Conservation (phyloP, 2,888 invertebrate genomes). For the Orthosia gothica region DNA sequence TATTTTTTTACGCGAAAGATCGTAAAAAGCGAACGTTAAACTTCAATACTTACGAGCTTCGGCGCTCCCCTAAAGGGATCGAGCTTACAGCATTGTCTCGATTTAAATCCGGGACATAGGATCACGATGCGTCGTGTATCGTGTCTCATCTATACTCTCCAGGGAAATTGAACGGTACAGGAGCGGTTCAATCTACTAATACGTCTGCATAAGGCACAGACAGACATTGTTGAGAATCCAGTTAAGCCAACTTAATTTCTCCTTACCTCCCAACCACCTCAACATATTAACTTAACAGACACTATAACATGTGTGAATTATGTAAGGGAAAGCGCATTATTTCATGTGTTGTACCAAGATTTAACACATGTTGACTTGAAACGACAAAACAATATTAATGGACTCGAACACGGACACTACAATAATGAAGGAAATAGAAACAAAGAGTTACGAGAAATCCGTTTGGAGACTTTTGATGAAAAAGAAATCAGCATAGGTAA, state of each 20-base stretch:
- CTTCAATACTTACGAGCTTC: conserved; percentile 56
- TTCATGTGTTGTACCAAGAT: conserved; percentile 35
- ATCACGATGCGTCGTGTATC: conserved; percentile 72
- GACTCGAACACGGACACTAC: conserved; percentile 18
- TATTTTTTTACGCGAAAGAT: conserved; percentile 56
- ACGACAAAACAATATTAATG: conserved; percentile 50
- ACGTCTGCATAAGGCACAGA: conserved; percentile 52
- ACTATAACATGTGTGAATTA: conserved; percentile 28
- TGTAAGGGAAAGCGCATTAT: conserved; percentile 38
- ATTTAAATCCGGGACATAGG: conserved; percentile 69
- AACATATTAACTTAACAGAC: conserved; percentile 17
- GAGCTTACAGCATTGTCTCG: conserved; percentile 73
- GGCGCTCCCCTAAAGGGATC: conserved; percentile 66
- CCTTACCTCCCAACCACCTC: conserved; percentile 2
- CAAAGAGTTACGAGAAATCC: conserved; percentile 8
- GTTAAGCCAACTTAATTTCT: conserved; percentile 38
- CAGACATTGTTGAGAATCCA: conserved; percentile 24
- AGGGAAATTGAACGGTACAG: conserved; percentile 77
- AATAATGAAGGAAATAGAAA: conserved; percentile 33
- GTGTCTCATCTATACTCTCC: conserved; percentile 72
- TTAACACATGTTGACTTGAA: conserved; percentile 45
- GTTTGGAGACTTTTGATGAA: conserved; percentile 1
- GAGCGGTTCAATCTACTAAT: conserved; percentile 76
- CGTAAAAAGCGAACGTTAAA: conserved; percentile 64
- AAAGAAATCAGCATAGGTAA: conserved; percentile 4